Evolutionary conservation across 2,888 invertebrate species (phyloP), one percentile per base, ranked within the genome.

Genomic region (Ypsolopha sequella): DNA sequence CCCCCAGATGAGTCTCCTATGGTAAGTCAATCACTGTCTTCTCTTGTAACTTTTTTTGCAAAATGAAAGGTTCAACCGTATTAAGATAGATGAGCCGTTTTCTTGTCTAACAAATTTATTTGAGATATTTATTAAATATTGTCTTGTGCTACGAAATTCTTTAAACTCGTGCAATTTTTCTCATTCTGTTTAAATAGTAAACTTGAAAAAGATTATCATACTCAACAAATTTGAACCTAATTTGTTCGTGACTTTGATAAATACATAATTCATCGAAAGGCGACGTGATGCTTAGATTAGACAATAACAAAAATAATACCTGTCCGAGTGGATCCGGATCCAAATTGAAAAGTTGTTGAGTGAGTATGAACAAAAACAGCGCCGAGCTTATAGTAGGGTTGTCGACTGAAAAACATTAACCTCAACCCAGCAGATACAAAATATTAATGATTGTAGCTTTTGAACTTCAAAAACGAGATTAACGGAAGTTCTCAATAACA

Each of bases 221-320:
- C 24, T 24, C 24, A 24, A 2, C 2, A 24, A 24, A 3, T 24
- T 24, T 2, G 4, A 39, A 39, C 10, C 39, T 38, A 38, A 38
- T 38, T 38, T 6, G n/a, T n/a, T n/a, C n/a, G n/a, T 39, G 10
- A 39, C 39, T 39, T 39, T 39, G 39, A 39, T 39, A 39, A 43
- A 43, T 43, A 13, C n/a, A 45, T 45, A 45, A 34, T 45, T 34
- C 8, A 34, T 54, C 51, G 53, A 39, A 38, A 50, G 45, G 45
- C 52, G 52, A 52, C 54, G 53, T 56, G 55, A 55, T 56, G 55
- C 54, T 54, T 55, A 55, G 54, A 55, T 56, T 55, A 58, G 54
- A 58, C 57, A 57, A 55, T 53, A 57, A 54, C 51, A 48, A 55
- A 57, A 56, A 56, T 53, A 57, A 56, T 57, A 59, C 56, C 57